These are phyloP conservation scores for Hoplodrina ambigua DNA, from an alignment of 2,888 invertebrate genomes.

Conservation along the genomic window DNA sequence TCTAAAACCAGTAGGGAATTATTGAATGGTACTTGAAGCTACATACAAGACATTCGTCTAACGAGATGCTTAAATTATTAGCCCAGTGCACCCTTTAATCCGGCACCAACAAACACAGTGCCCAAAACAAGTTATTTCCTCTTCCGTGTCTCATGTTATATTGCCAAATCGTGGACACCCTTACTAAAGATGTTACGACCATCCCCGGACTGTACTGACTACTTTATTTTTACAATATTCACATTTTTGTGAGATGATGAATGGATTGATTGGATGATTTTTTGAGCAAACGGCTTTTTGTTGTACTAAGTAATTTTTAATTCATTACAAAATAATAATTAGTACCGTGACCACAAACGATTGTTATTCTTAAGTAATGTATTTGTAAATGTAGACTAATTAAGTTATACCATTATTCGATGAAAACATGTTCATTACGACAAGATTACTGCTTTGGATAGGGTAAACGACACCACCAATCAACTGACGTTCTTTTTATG, in stretches of 20 bases:
- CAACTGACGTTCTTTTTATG: too few species aligned
- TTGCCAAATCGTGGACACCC: slow-evolving; percentile 74
- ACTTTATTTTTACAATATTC: slow-evolving; percentile 71
- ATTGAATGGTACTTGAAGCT: too few species aligned
- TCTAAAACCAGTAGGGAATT: neutral
- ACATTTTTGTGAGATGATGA: slow-evolving; percentile 57
- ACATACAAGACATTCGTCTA: neutral
- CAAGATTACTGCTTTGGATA: too few species aligned
- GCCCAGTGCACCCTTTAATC: slow-evolving; percentile 25
- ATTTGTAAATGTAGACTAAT: too few species aligned
- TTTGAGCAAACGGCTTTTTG: neutral
- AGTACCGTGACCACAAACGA: neutral
- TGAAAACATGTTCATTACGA: too few species aligned
- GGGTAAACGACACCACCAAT: too few species aligned
- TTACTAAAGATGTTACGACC: slow-evolving; percentile 62
- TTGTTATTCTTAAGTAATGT: too few species aligned
- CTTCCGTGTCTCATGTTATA: slow-evolving; percentile 50
- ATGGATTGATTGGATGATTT: slow-evolving; percentile 27
- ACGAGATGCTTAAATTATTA: neutral
- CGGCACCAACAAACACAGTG: slow-evolving; percentile 54
- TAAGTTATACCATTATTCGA: too few species aligned
- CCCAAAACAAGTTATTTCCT: slow-evolving; percentile 56
- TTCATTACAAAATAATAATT: too few species aligned
- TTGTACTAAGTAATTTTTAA: neutral
- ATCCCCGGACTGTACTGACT: slow-evolving; percentile 52